Evolutionary conservation across 1,140 invertebrate genomes (phyloP).

Genomic region (Plodia interpunctella): DNA sequence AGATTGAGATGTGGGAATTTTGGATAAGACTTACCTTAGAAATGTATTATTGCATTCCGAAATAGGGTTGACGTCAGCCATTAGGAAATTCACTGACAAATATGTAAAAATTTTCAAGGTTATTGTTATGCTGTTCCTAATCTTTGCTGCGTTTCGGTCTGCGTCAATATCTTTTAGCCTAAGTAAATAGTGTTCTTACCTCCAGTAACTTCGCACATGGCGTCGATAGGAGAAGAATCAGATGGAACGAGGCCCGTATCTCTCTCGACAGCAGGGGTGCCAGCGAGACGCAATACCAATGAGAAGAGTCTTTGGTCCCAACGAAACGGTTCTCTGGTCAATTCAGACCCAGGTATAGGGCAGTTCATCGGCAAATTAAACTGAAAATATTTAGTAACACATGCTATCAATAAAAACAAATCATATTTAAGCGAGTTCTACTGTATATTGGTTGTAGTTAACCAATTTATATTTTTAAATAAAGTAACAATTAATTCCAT

Average conservation of each 20-base stretch:
- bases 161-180: neutral
- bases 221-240: conserved; percentile 95
- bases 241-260: conserved; percentile 89
- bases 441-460: too few species aligned
- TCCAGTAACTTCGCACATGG: conserved; percentile 99
- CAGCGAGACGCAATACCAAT: conserved; percentile 93
- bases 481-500: neutral
- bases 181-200: conserved; percentile 76
- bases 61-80: too few species aligned
- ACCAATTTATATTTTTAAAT: neutral
- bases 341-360: conserved; percentile 95
- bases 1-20: too few species aligned
- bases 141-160: too few species aligned
- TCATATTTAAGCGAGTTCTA: too few species aligned
- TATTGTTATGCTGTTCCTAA: too few species aligned
- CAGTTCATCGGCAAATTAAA: conserved; percentile 95
- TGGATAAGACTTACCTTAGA: too few species aligned
- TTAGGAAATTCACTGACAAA: too few species aligned
- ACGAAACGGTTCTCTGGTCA: conserved; percentile 97
- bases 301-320: conserved; percentile 99
- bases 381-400: conserved; percentile 70
- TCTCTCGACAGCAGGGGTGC: conserved; percentile 83
- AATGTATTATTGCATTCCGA: too few species aligned
- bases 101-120: too few species aligned
- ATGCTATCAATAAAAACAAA: neutral